Conservation (phyloP, 2,113 vertebrate genomes). For the Eublepharis macularius region DNA sequence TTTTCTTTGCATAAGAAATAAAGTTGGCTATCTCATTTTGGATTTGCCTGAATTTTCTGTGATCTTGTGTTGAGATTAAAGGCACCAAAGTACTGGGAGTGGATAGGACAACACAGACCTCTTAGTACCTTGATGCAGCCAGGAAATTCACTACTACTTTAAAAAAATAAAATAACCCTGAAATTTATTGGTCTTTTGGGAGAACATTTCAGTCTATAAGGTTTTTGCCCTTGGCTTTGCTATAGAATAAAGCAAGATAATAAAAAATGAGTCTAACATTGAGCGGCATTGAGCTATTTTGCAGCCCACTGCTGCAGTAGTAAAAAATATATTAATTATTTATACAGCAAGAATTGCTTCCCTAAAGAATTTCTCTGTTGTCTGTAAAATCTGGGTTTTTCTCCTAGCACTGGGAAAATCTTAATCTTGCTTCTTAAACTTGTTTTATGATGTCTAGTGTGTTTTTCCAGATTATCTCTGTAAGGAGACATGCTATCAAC, state of each 20-base stretch:
- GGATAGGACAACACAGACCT: conserved; percentile 56
- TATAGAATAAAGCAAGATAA: conserved; percentile 24
- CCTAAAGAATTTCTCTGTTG: conserved; percentile 36
- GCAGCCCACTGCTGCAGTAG: conserved; percentile 33
- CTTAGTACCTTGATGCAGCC: conserved; percentile 50
- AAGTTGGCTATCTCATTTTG: conserved; percentile 53
- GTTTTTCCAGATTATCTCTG: neutral
- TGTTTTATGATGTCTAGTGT: neutral
- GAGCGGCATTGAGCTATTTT: conserved; percentile 20
- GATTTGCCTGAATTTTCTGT: conserved; percentile 65
- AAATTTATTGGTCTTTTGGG: conserved; percentile 53
- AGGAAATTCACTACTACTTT: conserved; percentile 48
- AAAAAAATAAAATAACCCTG: conserved; percentile 56
- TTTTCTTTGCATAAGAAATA: conserved; percentile 64
- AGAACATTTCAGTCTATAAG: conserved; percentile 38
- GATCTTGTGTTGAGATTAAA: conserved; percentile 67
- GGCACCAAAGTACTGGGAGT: conserved; percentile 44
- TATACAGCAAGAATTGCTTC: conserved; percentile 36
- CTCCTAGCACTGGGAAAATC: neutral
- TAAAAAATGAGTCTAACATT: conserved; percentile 31
- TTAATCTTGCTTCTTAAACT: conserved; percentile 37
- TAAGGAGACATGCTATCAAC: conserved; percentile 32
- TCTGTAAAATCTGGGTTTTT: conserved; percentile 10
- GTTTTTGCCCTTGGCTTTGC: conserved; percentile 31
- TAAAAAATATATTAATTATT: conserved; percentile 15